Percentiles rank a stretch among this genome's conserved stretches.
Evolutionary conservation across 2,888 invertebrate species (phyloP).

Genomic region (Torymus aiolomorphi): DNA sequence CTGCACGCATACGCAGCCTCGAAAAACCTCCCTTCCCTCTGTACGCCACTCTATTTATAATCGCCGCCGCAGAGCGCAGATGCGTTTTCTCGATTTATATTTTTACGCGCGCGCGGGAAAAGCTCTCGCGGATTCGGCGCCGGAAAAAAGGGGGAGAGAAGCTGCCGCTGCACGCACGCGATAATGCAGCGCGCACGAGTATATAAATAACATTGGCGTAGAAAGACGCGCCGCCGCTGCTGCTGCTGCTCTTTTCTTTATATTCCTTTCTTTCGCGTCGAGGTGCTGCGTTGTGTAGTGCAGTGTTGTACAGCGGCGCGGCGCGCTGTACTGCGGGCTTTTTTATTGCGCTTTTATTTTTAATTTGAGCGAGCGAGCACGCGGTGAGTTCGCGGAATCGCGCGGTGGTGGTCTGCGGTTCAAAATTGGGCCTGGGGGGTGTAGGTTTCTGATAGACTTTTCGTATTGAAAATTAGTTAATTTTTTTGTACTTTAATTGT

Average conservation of each 20-base stretch:
- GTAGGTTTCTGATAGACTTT: too few species aligned
- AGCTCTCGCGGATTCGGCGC: conserved; percentile 37
- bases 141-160: conserved; percentile 23
- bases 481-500: too few species aligned
- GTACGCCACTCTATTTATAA: conserved; percentile 47
- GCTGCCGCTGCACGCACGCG: not conserved
- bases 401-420: too few species aligned
- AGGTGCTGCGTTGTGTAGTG: conserved; percentile 5
- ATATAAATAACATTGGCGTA: conserved; percentile 53
- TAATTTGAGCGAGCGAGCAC: not conserved
- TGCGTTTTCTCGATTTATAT: conserved; percentile 55
- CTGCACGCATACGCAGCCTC: conserved; percentile 18
- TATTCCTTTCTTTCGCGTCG: not conserved
- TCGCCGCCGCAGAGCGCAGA: conserved; percentile 17
- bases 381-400: too few species aligned
- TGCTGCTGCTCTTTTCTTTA: conserved; percentile 16
- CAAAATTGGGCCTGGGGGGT: too few species aligned
- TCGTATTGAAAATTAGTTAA: too few species aligned
- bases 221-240: conserved; percentile 6
- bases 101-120: conserved; percentile 44
- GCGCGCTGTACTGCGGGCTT: not conserved
- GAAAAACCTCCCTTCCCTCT: conserved; percentile 42
- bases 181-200: conserved; percentile 10
- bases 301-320: too few species aligned
- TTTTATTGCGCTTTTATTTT: not conserved